Evolutionary conservation across 1,140 invertebrate genomes (phyloP).

Genomic region (Diachasmimorpha longicaudata): DNA sequence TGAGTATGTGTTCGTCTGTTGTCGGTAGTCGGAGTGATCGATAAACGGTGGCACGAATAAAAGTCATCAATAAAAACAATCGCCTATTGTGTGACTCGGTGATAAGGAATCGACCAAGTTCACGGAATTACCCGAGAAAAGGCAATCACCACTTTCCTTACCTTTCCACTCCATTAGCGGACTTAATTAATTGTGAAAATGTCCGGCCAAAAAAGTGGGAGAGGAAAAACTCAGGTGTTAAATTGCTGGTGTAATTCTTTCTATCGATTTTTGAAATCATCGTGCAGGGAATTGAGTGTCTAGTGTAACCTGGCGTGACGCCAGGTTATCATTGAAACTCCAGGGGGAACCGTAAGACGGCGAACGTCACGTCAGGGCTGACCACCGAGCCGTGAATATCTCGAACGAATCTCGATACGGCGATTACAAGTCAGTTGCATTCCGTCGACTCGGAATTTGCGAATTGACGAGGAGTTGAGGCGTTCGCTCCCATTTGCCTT

Average conservation of each 20-base stretch:
- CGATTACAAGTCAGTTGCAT: background rate
- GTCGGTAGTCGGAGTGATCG: too few species aligned
- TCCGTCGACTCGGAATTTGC: slow-evolving; percentile 9
- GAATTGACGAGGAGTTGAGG: slow-evolving; percentile 4
- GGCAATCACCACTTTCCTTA: too few species aligned
- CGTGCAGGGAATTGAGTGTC: background rate
- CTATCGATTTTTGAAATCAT: background rate
- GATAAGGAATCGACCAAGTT: too few species aligned
- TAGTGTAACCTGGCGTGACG: slow-evolving; percentile 9
- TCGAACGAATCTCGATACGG: slow-evolving; percentile 19
- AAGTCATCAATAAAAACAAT: too few species aligned
- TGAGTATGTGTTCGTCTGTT: too few species aligned
- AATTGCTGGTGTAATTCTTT: background rate
- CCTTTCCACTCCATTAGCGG: too few species aligned
- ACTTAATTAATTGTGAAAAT: too few species aligned
- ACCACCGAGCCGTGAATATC: slow-evolving; percentile 23
- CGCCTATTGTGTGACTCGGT: too few species aligned
- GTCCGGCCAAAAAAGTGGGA: too few species aligned
- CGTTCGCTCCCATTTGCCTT: background rate
- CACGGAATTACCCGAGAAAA: too few species aligned
- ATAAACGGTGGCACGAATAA: too few species aligned
- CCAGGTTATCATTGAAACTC: background rate
- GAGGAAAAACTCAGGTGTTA: background rate
- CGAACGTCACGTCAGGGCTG: slow-evolving; percentile 13
- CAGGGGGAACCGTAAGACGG: background rate